A percentile compares a stretch with the other conserved stretches of the same genome.
Evolutionary conservation across 1,140 invertebrate genomes (phyloP).

Genomic region (Eupeodes corollae): DNA sequence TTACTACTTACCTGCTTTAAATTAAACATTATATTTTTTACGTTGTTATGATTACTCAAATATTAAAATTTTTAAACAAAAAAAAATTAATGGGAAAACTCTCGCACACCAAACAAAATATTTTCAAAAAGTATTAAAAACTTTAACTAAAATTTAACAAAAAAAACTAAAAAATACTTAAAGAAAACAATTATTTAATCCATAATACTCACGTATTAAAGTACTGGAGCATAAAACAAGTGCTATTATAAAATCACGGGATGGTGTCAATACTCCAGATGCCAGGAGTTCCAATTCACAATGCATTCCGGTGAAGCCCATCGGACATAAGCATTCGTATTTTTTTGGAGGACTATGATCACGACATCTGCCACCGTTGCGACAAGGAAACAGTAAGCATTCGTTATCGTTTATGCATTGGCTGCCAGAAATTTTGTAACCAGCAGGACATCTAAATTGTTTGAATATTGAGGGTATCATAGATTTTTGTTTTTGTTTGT

Average conservation of each 20-base stretch:
- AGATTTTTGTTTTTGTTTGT: slow-evolving; percentile 5
- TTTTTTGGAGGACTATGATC: slow-evolving; percentile 57
- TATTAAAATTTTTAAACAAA: no score
- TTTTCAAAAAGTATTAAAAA: no score
- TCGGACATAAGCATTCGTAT: slow-evolving; percentile 63
- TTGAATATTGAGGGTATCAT: slow-evolving; percentile 4
- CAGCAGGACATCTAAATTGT: slow-evolving; percentile 54
- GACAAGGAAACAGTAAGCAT: slow-evolving; percentile 54
- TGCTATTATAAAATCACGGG: slow-evolving; percentile 72
- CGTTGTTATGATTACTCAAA: no score
- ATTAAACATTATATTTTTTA: no score
- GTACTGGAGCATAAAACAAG: slow-evolving; percentile 63
- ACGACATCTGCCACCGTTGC: slow-evolving; percentile 59
- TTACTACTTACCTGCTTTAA: no score
- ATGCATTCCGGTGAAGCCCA: slow-evolving; percentile 62
- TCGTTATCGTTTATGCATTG: slow-evolving; percentile 67
- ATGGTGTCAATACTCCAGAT: slow-evolving; percentile 64
- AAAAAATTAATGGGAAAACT: not conserved
- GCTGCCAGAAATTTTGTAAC: slow-evolving; percentile 48
- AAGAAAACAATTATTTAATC: not conserved
- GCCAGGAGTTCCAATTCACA: slow-evolving; percentile 64
- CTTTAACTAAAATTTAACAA: not conserved
- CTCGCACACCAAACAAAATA: no score
- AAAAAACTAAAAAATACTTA: not conserved
- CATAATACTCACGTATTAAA: slow-evolving; percentile 57